Evolutionary conservation across 2,113 vertebrate genomes (phyloP), one percentile per base, ranked within the genome.

Genomic region (Chelonoidis abingdonii): DNA sequence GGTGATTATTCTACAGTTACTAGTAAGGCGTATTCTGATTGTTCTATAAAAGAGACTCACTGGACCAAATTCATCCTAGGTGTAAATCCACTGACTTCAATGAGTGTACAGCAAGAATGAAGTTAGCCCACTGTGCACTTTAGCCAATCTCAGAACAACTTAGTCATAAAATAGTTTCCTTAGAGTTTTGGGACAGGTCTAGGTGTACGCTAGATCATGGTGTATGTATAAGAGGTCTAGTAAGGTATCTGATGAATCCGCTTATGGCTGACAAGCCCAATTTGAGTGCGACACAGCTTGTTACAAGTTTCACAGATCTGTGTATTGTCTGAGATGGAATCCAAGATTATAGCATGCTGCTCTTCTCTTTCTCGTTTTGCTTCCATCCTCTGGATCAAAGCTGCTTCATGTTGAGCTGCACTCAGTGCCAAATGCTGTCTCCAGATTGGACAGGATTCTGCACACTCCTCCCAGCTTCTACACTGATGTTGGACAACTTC

Each of bases 21-120:
- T 93, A 95, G 89, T 80, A 57, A 94, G 89, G 83, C 87, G 89
- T 87, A 91, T 92, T 97, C 95, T 97, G 65, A 95, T 96, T 97
- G 92, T 91, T 92, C 81, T 89, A 12, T 91, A 86, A 92, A 93
- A 95, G 80, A 57, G 49, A 57, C 47, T 69, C 91, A 59, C 90
- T 95, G 82, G 75, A 19, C 75, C 6, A 54, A 92, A 24, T 95
- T 90, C 47, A 92, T 91, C 91, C 81, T 88, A 92, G 92, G 93
- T 93, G 86, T 96, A 96, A 95, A 97, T 85, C 16, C 8, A 95
- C 72, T 38, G 72, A 41, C 22, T 76, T 76, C 72, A 76, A 25
- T 76, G 11, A 76, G 72, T 25, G 41, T 76, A 44, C 72, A 44
- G 38, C 38, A 76, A 56, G 62, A 50, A 59, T 80, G 80, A 5